phyloP scores from a whole-genome alignment of 2,113 vertebrate genomes.

The Hippolais icterina region DNA sequence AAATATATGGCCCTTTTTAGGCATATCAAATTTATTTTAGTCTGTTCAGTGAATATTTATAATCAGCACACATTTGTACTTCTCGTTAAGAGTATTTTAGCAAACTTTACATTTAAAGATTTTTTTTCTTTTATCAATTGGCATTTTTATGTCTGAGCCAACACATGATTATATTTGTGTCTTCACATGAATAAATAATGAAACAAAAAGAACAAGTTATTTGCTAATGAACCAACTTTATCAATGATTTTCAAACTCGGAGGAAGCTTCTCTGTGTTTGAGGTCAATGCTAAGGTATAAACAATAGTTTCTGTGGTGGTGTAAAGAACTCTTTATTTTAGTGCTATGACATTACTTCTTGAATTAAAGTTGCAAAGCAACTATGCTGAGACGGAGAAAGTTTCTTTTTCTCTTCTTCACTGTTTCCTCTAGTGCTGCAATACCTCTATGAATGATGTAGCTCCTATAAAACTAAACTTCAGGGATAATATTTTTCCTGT shows the following conservation, averaged over 20 bases:
- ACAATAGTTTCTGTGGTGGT: background rate
- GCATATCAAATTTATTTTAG: conserved; percentile 35
- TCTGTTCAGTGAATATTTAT: conserved; percentile 23
- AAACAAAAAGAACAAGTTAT: background rate
- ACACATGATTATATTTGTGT: background rate
- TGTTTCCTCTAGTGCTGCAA: background rate
- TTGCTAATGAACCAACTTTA: background rate
- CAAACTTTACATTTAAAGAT: background rate
- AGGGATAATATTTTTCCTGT: background rate
- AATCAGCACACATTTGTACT: background rate
- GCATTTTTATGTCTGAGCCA: background rate
- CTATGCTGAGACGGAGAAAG: background rate
- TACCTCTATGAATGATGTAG: background rate
- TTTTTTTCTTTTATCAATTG: background rate
- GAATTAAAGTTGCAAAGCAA: background rate
- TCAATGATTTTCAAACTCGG: background rate
- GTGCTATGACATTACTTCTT: background rate
- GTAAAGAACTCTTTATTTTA: background rate
- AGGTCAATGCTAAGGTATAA: background rate
- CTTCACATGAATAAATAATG: background rate
- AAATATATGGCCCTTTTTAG: conserved; percentile 41
- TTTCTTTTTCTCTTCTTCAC: no score
- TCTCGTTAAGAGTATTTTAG: background rate
- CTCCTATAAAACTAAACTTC: background rate
- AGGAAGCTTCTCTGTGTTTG: background rate